Base-by-base conservation (phyloP, 2,888 invertebrate species). In the Nymphalis polychloros region DNA sequence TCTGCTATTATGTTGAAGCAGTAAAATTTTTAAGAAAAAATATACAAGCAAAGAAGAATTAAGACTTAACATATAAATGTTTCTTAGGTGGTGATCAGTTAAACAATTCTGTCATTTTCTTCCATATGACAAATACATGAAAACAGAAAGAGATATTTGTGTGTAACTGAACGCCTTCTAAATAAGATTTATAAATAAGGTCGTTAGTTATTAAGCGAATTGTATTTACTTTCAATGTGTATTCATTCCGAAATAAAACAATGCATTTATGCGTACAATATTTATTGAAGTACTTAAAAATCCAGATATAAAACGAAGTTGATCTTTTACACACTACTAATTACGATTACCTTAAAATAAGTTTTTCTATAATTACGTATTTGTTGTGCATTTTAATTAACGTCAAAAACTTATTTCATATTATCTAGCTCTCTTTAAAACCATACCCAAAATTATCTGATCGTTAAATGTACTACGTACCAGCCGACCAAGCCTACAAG, bases 1-100 rank as follows among this genome's bases (percentile, higher is more conserved):
- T 84, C 86, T 0, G 77, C 90, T 2, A 81, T 90, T 10, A 92
- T 92, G 90, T 76, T 88, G 67, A 91, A 92, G 70, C 88, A 92
- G 76, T 91, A 69, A 70, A 8, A 7, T 19, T 35, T 65, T 53
- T 31, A 31, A n/a, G 53, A 19, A 19, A 20, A 8, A 41, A 35
- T 7, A 48, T 7, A 19, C 10, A 31, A 41, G 41, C 10, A 41
- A 41, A 4, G 41, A 41, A 13, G 41, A 41, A 41, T 10, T 41
- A 41, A 2, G 41, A 1, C 2, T 41, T 41, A 3, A 41, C 41
- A 2, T 13, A 41, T 41, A 41, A 41, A 41, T 41, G 13, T 41
- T 41, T 4, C 13, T 41, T 41, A 41, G 41, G 13, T 13, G 6
- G 41, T 41, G 13, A 41, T 41, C 1, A 41, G 10, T 41, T 41